Evolutionary conservation across 2,797 vertebrate species (phyloP), one percentile per base, ranked within the genome.

Genomic region (Salmo trutta): DNA sequence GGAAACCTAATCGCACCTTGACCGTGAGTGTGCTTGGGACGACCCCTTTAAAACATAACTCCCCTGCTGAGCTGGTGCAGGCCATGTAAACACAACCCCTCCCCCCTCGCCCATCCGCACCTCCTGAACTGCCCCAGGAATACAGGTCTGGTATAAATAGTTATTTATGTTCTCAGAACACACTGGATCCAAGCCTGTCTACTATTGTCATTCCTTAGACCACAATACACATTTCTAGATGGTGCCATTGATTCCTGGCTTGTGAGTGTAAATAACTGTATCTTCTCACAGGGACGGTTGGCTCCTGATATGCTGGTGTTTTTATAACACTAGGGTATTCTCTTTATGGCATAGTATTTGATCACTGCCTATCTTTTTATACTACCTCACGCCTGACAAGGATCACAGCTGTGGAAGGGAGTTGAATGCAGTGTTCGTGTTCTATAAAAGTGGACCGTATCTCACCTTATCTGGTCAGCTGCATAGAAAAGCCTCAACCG

Each of bases 1-100:
- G 62, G 83, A 89, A 90, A 91, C 81, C 75, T 81, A 76, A 82
- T 85, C 85, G 88, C 81, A 87, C 85, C 77, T 79, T 90, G 84
- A 90, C 86, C 86, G 82, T 86, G 68, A 86, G 75, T 75, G 77
- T 77, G 74, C 6, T 17, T 73, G 74, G 62, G 70, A 77, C 51
- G 12, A 69, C 54, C 8, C 24, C 62, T 62, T 78, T 73, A 24
- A 80, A 79, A 75, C 41, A 1, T 0, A 24, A 33, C 67, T 59
- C 47, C 36, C 64, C 36, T 33, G 70, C 14, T 54, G 19, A 47
- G 68, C 66, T 74, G 72, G 59, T 56, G 47, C 56, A 31, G 73
- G 77, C 75, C 6, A 73, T 64, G 27, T 74, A 78, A 86, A 85
- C 77, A 81, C 72, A 16, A 80, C 72, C 75, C 82, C 76, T 80